phyloP scores from a whole-genome alignment of 2,888 invertebrate species.

The Drosophila rubida region DNA sequence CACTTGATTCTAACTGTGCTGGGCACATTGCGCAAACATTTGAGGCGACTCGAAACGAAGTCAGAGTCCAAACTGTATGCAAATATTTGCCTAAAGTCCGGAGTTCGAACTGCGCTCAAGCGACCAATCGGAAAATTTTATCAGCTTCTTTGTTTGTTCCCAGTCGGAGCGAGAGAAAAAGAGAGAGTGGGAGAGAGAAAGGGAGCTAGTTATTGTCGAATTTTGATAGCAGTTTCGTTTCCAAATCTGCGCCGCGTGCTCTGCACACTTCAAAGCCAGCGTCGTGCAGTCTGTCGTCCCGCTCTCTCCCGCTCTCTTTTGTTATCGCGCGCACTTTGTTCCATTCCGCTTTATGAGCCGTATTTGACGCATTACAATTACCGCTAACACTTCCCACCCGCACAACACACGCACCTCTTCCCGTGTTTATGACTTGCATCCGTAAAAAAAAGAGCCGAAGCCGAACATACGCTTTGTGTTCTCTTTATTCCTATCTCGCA shows the following conservation, averaged over 20 bases:
- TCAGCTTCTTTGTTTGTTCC: conserved; percentile 22
- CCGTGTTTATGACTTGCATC: conserved; percentile 53
- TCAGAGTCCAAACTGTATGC: conserved; percentile 57
- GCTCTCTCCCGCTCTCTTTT: neutral
- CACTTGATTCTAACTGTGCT: conserved; percentile 39
- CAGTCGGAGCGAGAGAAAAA: neutral
- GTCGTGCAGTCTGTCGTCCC: conserved; percentile 14
- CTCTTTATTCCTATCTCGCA: conserved; percentile 36
- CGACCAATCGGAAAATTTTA: conserved; percentile 32
- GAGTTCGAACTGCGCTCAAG: conserved; percentile 29
- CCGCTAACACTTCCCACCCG: conserved; percentile 12
- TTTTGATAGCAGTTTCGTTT: conserved; percentile 19
- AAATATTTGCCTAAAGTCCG: conserved; percentile 58
- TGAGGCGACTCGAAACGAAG: conserved; percentile 23
- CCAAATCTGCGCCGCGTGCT: conserved; percentile 13
- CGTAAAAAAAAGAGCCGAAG: conserved; percentile 15
- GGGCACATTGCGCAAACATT: conserved; percentile 44
- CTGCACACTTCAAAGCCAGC: conserved; percentile 42
- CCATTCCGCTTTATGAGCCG: conserved; percentile 37
- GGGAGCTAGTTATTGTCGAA: conserved; percentile 8
- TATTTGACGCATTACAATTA: conserved; percentile 36
- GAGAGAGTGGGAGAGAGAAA: neutral
- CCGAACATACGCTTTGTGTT: conserved; percentile 41
- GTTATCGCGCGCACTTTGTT: conserved; percentile 50
- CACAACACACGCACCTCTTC: neutral